phyloP scores from a whole-genome alignment of 2,797 vertebrate genomes.

The Antennarius maculatus region DNA sequence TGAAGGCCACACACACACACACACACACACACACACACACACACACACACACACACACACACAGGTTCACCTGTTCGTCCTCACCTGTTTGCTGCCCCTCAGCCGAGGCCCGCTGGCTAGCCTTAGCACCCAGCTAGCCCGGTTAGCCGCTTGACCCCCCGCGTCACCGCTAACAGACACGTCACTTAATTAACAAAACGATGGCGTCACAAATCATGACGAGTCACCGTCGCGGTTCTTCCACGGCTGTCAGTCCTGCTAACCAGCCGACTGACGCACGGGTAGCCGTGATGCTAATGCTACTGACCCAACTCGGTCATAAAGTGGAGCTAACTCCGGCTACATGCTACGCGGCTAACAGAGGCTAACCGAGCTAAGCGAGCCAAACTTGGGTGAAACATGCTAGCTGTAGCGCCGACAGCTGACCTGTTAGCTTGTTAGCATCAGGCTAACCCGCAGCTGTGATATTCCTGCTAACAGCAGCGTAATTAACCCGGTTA shows the following conservation, averaged over 20 bases:
- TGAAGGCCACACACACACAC: too few relatives aligned
- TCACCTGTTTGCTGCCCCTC: conserved; percentile 1
- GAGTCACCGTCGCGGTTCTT: background rate
- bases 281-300: background rate
- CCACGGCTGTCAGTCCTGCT: background rate
- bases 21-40: too few relatives aligned
- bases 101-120: conserved; percentile 1
- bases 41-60: too few relatives aligned
- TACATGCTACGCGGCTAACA: background rate
- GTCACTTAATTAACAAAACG: background rate
- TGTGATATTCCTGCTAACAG: background rate
- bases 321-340: conserved; percentile 1
- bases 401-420: background rate
- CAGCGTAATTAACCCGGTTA: background rate
- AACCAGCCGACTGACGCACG: too few relatives aligned
- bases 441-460: conserved; percentile 16
- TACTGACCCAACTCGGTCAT: background rate
- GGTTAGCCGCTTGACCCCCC: background rate
- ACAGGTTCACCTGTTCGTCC: too few relatives aligned
- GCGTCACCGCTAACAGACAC: background rate
- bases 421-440: conserved; percentile 34
- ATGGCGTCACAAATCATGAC: background rate
- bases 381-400: background rate
- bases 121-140: background rate
- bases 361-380: background rate